These are phyloP conservation scores for Andrena dorsata DNA, from an alignment of 2,888 invertebrate genomes.

Conservation along the genomic window DNA sequence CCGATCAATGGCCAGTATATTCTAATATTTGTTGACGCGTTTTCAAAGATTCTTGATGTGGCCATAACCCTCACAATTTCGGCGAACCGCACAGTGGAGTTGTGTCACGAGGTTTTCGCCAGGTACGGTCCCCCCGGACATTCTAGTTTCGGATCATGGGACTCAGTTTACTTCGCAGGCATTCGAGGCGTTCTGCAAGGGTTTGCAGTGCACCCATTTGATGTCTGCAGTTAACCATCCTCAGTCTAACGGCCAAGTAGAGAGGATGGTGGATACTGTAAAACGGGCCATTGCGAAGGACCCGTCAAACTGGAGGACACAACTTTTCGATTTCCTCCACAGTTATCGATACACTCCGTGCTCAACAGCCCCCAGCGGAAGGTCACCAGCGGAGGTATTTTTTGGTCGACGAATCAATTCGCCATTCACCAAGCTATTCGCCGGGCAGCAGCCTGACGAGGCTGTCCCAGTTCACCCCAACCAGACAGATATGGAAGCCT, in stretches of 20 bases:
- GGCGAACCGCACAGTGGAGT: neutral
- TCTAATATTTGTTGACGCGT: neutral
- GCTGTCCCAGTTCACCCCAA: neutral
- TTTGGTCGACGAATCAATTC: neutral
- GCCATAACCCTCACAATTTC: neutral
- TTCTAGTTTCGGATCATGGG: neutral
- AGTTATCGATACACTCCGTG: neutral
- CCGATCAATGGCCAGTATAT: neutral
- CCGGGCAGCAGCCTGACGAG: neutral
- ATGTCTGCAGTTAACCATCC: neutral
- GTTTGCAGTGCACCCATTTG: neutral
- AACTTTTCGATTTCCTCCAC: neutral
- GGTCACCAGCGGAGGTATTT: neutral
- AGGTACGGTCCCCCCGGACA: neutral
- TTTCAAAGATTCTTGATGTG: neutral
- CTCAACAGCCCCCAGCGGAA: neutral
- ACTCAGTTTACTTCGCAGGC: neutral
- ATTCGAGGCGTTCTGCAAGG: neutral
- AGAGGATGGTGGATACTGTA: neutral
- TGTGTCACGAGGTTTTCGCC: neutral
- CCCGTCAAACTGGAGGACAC: neutral
- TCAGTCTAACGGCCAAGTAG: neutral
- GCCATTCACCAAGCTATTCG: neutral
- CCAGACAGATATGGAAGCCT: neutral
- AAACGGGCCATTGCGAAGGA: neutral